Conservation (phyloP, 2,113 vertebrate species). For the Anarrhichthys ocellatus region DNA sequence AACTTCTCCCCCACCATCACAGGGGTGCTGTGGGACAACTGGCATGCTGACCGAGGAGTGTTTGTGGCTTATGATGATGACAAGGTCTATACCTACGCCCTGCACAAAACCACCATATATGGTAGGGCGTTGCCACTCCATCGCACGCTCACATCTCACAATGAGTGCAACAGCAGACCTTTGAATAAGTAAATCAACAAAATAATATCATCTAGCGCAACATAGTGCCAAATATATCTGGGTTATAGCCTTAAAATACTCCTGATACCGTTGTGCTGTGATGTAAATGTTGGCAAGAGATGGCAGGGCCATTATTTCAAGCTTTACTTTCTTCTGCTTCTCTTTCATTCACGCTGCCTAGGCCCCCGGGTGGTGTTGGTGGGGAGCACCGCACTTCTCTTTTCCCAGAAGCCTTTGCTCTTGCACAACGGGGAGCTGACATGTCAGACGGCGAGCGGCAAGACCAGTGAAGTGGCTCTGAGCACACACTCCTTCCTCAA, state of each 20-base stretch:
- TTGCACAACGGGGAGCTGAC: conserved; percentile 94
- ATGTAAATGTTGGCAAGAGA: neutral
- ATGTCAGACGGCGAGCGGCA: conserved; percentile 95
- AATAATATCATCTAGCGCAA: neutral
- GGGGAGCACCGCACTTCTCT: conserved; percentile 90
- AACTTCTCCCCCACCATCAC: conserved; percentile 94
- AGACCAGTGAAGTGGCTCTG: conserved; percentile 87
- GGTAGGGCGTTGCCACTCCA: conserved; percentile 80
- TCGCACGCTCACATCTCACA: neutral
- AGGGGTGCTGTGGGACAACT: conserved; percentile 97
- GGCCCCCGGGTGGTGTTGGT: conserved; percentile 91
- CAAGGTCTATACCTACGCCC: conserved; percentile 92
- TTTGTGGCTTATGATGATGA: conserved; percentile 95
- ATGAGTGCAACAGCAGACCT: neutral
- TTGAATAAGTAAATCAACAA: neutral
- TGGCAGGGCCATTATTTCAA: neutral
- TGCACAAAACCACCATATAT: conserved; percentile 94
- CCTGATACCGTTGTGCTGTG: neutral
- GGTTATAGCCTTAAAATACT: neutral
- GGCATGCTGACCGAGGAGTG: conserved; percentile 90
- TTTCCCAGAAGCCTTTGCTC: conserved; percentile 94
- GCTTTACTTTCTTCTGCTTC: neutral
- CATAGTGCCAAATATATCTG: neutral
- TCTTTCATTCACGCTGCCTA: conserved; percentile 58
- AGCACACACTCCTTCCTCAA: conserved; percentile 92